These are phyloP conservation scores for Drosophila mayaguana DNA, from an alignment of 2,888 invertebrate species.

Conservation along the genomic window DNA sequence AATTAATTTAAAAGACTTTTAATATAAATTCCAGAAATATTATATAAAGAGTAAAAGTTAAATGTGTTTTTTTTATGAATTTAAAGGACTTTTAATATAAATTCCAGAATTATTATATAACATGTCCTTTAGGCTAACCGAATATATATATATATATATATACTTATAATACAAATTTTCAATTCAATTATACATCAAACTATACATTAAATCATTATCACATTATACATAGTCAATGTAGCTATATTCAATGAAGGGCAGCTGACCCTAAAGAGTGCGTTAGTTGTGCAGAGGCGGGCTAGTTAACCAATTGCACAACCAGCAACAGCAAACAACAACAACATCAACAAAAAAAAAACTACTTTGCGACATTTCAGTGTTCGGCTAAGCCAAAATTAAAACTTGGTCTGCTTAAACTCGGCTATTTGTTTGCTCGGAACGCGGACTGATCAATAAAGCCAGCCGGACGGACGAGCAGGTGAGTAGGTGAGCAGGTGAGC, in stretches of 20 bases:
- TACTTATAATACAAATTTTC: no score
- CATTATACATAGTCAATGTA: not conserved
- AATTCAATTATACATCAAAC: no score
- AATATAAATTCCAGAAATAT: no score
- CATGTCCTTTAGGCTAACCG: no score
- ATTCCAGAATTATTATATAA: no score
- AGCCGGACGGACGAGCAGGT: constrained; percentile 15
- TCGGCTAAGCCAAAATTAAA: constrained; percentile 56
- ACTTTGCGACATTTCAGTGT: constrained; percentile 74
- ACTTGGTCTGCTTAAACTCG: constrained; percentile 56
- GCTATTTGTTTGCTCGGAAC: constrained; percentile 55
- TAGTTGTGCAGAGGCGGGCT: constrained; percentile 55
- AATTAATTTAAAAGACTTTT: no score
- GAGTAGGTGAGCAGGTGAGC: constrained; percentile 39
- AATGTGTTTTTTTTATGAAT: no score
- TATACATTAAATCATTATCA: no score
- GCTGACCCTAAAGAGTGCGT: constrained; percentile 48
- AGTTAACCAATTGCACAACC: constrained; percentile 70
- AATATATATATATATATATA: no score
- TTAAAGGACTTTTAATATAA: no score
- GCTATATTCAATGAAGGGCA: constrained; percentile 26
- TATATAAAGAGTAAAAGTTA: no score
- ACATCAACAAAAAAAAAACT: constrained; percentile 27
- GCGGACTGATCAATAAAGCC: constrained; percentile 61
- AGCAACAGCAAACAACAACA: constrained; percentile 11